These are phyloP conservation scores for Phataginus tricuspis DNA, from an alignment of 2,797 vertebrate species.

Conservation along the genomic window DNA sequence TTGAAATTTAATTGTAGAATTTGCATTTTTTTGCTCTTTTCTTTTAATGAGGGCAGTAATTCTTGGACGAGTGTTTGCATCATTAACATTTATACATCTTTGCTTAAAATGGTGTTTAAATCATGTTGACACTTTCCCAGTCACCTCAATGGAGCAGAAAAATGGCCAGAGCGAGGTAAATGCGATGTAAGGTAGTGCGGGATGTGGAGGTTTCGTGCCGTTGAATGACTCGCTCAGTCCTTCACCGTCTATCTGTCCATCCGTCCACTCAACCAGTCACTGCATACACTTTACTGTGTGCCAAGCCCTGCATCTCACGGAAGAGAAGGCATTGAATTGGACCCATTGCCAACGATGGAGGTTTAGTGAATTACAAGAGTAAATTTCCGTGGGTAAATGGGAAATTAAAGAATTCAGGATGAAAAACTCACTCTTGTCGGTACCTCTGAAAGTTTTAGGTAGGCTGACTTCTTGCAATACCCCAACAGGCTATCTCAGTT, in stretches of 20 bases:
- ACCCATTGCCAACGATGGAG: background rate
- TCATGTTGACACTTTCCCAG: background rate
- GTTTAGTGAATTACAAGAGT: background rate
- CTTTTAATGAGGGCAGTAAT: slow-evolving; percentile 36
- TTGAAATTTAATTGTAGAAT: slow-evolving; percentile 42
- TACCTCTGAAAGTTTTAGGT: slow-evolving; percentile 17
- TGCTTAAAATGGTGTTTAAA: background rate
- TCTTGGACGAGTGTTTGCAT: background rate
- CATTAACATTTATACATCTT: background rate
- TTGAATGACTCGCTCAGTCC: background rate
- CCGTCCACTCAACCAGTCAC: background rate
- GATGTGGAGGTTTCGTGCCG: too few species aligned
- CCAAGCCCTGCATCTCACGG: background rate
- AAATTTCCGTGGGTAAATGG: background rate
- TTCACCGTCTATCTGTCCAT: background rate
- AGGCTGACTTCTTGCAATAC: background rate
- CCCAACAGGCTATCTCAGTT: background rate
- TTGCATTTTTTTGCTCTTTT: slow-evolving; percentile 13
- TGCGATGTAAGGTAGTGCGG: background rate
- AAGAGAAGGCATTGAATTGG: background rate
- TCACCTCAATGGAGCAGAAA: background rate
- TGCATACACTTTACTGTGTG: background rate
- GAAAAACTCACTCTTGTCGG: background rate
- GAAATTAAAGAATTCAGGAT: background rate
- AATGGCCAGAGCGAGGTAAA: background rate